Evolutionary conservation across 64 coral and sea anemone genomes (phyloP).

Genomic region (Dendronephthya gigantea): DNA sequence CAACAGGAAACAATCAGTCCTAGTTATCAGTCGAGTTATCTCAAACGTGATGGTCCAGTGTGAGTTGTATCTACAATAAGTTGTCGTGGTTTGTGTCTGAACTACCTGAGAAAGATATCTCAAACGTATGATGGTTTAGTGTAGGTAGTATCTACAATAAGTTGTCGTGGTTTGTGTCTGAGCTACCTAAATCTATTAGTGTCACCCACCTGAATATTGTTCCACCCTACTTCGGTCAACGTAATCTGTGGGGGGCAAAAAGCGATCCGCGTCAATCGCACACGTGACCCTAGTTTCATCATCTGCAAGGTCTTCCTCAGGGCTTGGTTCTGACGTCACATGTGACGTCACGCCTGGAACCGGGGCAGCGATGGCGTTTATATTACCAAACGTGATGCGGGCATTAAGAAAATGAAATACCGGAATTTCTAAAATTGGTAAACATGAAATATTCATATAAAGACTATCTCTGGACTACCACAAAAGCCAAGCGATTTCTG

Average conservation of each 20-base stretch:
- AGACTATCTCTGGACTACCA: too few relatives aligned
- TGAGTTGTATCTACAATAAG: not conserved
- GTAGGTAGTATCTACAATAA: not conserved
- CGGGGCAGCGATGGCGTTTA: slow-evolving; percentile 51
- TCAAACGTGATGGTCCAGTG: too few relatives aligned
- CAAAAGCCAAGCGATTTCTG: too few relatives aligned
- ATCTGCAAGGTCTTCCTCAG: not conserved
- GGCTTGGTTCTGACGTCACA: not conserved
- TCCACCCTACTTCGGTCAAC: slow-evolving; percentile 52
- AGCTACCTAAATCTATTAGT: too few relatives aligned
- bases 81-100: not conserved
- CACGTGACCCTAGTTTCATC: slow-evolving; percentile 5
- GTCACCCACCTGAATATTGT: slow-evolving; percentile 44
- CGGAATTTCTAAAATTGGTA: slow-evolving; percentile 91
- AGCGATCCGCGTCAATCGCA: slow-evolving; percentile 58
- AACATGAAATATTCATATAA: too few relatives aligned
- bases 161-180: not conserved
- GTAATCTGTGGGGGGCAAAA: slow-evolving; percentile 66
- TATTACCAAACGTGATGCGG: slow-evolving; percentile 93
- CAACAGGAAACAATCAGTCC: not conserved
- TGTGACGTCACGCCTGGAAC: slow-evolving; percentile 40
- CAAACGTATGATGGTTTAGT: too few relatives aligned
- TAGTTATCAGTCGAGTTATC: not conserved
- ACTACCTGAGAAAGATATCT: too few relatives aligned
- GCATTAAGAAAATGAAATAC: slow-evolving; percentile 97